phyloP scores from a whole-genome alignment of 2,113 vertebrate species.

The Thymallus thymallus region DNA sequence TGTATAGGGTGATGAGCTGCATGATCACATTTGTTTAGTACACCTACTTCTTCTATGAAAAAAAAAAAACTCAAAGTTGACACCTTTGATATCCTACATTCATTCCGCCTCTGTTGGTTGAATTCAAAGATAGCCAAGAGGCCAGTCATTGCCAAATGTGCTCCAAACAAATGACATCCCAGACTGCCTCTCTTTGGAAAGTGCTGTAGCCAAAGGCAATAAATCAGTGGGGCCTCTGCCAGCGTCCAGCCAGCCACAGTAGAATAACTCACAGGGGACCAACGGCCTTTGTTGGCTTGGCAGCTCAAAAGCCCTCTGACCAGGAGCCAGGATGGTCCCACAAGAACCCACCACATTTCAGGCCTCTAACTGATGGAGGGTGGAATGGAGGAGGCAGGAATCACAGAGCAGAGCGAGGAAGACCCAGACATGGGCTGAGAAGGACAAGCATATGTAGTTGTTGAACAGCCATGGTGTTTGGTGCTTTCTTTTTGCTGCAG shows the following conservation, averaged over 20 bases:
- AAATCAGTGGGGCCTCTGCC: conserved; percentile 65
- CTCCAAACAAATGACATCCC: conserved; percentile 71
- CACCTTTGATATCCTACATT: conserved; percentile 68
- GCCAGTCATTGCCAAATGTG: conserved; percentile 66
- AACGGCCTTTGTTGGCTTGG: conserved; percentile 63
- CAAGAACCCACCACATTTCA: conserved; percentile 56
- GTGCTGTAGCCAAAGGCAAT: conserved; percentile 65
- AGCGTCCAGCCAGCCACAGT: conserved; percentile 55
- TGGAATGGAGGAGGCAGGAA: conserved; percentile 34
- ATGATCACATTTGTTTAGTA: conserved; percentile 36
- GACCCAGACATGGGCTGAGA: no score
- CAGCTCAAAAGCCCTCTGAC: conserved; percentile 65
- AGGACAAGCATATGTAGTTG: no score
- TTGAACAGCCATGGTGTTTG: no score
- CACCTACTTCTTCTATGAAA: conserved; percentile 1
- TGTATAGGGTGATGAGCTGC: conserved; percentile 30
- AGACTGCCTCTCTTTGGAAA: conserved; percentile 65
- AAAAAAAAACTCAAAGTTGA: conserved; percentile 41
- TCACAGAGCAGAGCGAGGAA: conserved; percentile 37
- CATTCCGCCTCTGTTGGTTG: conserved; percentile 56
- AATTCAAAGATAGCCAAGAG: conserved; percentile 62
- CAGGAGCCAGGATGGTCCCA: conserved; percentile 60
- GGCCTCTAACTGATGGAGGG: conserved; percentile 54
- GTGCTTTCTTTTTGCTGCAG: no score
- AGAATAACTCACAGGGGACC: conserved; percentile 56